Evolutionary conservation across 1,140 invertebrate genomes (phyloP), one percentile per base, ranked within the genome.

Genomic region (Bombus turneri): DNA sequence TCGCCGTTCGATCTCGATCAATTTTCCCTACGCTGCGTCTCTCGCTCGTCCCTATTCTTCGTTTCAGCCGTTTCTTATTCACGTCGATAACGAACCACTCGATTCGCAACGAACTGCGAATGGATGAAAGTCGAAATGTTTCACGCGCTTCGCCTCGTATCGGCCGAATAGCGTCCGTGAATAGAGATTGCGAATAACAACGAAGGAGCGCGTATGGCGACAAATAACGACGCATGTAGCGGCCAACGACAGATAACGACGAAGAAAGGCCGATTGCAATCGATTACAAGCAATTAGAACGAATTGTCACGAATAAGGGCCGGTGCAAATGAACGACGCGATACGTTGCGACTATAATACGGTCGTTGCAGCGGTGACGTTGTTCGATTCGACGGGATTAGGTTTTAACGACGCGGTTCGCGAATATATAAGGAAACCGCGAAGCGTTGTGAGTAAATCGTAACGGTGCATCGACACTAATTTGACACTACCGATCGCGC

Each of bases 1-100:
- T 85, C 77, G 64, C 76, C 71, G 79, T 68, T 83, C 37, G 34
- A 53, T 43, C 72, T 69, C 84, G 57, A 89, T 87, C 89, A 82
- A 89, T 90, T 83, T 74, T 73, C 66, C 57, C 39, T 9, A 6
- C 18, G 9, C 28, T 3, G 0, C 57, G 57, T 12, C 59, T 5
- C 34, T 71, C 73, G 12, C 25, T 53, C 39, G 2, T 5, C 34
- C 13, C 13, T 8, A 22, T 22, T 34, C 64, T 66, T 15, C 47
- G 74, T 12, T 18, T 37, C 74, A 1, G 1, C 2, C 28, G 15
- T n/a, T 31, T 10, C 43, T 18, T 41, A 8, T 1, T 28, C 22
- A 0, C 43, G 47, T 53, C 76, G 47, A 59, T 39, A 28, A 4
- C 18, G 22, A 59, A 34, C 74, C 37, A 9, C 43, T 47, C 69